phyloP scores from a whole-genome alignment of 2,888 invertebrate species.

The Drosophila aldrichi region DNA sequence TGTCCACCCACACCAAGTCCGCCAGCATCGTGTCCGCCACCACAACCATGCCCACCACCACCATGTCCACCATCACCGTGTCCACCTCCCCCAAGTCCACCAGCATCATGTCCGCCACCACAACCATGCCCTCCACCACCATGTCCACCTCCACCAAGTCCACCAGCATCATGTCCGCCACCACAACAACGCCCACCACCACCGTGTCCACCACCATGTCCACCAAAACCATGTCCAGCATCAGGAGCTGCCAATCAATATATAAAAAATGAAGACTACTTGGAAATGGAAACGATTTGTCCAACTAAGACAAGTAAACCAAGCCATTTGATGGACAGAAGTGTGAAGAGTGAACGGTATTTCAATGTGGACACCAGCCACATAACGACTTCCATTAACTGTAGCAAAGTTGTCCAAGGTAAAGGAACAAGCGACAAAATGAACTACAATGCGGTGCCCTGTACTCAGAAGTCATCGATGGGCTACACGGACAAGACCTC shows the following conservation, averaged over 20 bases:
- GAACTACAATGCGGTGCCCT: not conserved
- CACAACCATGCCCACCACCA: too few species aligned
- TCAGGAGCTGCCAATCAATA: too few species aligned
- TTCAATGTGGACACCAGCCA: conserved; percentile 1
- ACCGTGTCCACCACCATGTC: not conserved
- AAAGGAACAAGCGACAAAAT: not conserved
- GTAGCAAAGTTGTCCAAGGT: not conserved
- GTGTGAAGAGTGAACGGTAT: not conserved
- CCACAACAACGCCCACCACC: too few species aligned
- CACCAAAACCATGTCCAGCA: not conserved
- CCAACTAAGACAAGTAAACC: not conserved
- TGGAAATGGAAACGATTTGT: not conserved
- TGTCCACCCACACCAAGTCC: too few species aligned
- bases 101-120: too few species aligned
- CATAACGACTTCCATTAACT: conserved; percentile 22
- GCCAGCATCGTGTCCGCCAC: too few species aligned
- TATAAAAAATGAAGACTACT: not conserved
- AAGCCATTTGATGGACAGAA: not conserved
- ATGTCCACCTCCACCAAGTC: too few species aligned
- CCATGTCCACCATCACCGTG: not conserved
- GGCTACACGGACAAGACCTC: conserved; percentile 51
- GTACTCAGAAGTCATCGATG: conserved; percentile 38
- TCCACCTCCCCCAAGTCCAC: not conserved
- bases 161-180: too few species aligned
- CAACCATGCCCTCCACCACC: too few species aligned